Base-by-base conservation (phyloP, 2,888 invertebrate species). In the Coleophora flavipennella region DNA sequence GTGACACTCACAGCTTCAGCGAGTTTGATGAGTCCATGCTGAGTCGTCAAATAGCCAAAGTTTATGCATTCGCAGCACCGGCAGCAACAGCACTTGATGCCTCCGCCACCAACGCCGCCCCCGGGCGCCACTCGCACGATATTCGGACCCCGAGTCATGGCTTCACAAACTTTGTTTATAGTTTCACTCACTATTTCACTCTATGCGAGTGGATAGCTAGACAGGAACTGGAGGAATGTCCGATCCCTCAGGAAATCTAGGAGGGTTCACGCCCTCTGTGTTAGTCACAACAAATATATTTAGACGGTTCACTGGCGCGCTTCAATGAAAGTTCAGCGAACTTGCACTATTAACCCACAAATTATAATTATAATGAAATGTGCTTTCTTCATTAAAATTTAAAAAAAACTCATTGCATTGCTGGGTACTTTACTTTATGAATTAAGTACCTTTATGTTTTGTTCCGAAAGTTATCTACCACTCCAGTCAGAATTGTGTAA, bases 1-100 rank as follows among this genome's bases (percentile, higher is more conserved):
- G 2, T n/a, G 31, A 11, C 50, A 87, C 89, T 87, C 83, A 92
- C 92, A 55, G 92, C 86, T 87, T 95, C 92, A 45, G 88, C 81
- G 2, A 94, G 61, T 76, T 94, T 95, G 35, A 93, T 76, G 25
- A 92, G 64, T 12, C 95, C 95, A 29, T 90, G 88, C 49, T 89
- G 86, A 1, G 91, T 89, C 33, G 89, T 89, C 10, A 94, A 73
- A 66, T 94, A 93, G 32, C 90, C 89, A 38, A 94, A 86, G 67
- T 94, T 91, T 40, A 95, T 75, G 62, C 94, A 94, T 12, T 92
- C 91, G 59, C 92, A 94, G 59, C 94, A 90, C 43, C 89, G 81
- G 59, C 91, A 92, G 63, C 90, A 91, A 50, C 92, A 92, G 59
- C 93, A 90, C 57, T 89, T 88, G 44, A 91, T 81, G 36, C 92